Evolutionary conservation across 2,888 invertebrate genomes (phyloP).

Genomic region (Operophtera brumata): DNA sequence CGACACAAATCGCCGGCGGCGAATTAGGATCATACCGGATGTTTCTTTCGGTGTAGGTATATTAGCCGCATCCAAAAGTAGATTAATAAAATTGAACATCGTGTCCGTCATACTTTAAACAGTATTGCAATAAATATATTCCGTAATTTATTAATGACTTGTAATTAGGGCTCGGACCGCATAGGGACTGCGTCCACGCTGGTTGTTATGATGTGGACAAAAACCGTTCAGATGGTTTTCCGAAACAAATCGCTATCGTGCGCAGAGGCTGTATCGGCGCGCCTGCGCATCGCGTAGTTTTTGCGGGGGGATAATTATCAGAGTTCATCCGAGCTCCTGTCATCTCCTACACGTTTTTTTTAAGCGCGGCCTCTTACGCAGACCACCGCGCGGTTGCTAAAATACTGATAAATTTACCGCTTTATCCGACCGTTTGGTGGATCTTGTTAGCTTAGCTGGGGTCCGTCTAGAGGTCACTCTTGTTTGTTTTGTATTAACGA

Average conservation of each 20-base stretch:
- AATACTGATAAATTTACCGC: conserved; percentile 78
- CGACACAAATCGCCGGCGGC: conserved; percentile 18
- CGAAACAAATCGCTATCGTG: conserved; percentile 61
- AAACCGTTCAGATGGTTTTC: conserved; percentile 51
- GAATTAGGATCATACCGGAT: conserved; percentile 35
- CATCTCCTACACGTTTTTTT: conserved; percentile 77
- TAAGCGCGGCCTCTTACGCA: conserved; percentile 52
- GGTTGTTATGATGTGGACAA: conserved; percentile 56
- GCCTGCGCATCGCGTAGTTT: conserved; percentile 58
- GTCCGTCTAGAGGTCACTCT: conserved; percentile 76
- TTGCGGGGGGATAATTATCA: conserved; percentile 69
- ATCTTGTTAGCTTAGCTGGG: conserved; percentile 74
- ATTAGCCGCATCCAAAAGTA: conserved; percentile 48
- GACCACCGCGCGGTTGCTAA: conserved; percentile 70
- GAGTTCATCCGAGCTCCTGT: conserved; percentile 71
- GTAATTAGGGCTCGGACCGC: conserved; percentile 60
- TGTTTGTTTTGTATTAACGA: conserved; percentile 80
- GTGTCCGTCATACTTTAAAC: conserved; percentile 51
- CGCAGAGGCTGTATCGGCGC: conserved; percentile 59
- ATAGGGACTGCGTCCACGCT: conserved; percentile 50
- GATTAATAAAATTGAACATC: conserved; percentile 57
- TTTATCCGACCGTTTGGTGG: conserved; percentile 76
- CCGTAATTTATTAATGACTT: conserved; percentile 63
- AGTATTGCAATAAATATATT: conserved; percentile 55
- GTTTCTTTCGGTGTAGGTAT: conserved; percentile 28